A percentile compares a stretch with the other conserved stretches of the same genome.
phyloP scores from a whole-genome alignment of 64 coral and sea anemone species.

The Dendronephthya gigantea region DNA sequence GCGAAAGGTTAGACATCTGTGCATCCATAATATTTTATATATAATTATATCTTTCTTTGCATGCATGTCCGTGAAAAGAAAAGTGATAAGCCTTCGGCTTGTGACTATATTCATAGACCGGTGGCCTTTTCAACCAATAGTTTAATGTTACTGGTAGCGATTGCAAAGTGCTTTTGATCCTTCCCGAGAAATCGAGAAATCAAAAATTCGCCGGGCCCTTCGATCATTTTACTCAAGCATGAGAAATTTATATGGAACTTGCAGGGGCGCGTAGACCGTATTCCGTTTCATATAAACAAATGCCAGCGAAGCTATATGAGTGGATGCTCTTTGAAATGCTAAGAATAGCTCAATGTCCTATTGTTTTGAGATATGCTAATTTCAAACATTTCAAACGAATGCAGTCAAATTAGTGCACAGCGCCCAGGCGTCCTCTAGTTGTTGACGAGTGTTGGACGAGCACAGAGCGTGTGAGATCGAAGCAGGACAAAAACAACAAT shows the following conservation, averaged over 20 bases:
- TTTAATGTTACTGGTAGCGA: neutral
- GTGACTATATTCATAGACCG: neutral
- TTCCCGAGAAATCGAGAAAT: neutral
- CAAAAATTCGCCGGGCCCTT: too few species aligned
- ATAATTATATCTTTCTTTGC: neutral
- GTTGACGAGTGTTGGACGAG: neutral
- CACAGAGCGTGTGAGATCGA: constrained; percentile 6
- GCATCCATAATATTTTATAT: neutral
- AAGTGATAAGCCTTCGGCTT: neutral
- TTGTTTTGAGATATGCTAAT: constrained; percentile 12
- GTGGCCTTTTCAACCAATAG: neutral
- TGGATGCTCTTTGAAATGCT: neutral
- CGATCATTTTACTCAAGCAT: neutral
- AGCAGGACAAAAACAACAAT: neutral
- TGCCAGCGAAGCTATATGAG: neutral
- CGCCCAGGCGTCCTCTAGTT: neutral
- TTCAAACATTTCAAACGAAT: neutral
- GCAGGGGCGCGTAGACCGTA: neutral
- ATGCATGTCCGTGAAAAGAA: neutral
- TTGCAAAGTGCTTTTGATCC: neutral
- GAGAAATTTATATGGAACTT: neutral
- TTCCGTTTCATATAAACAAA: neutral
- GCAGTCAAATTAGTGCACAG: neutral
- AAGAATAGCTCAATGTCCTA: constrained; percentile 1
- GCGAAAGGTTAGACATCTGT: neutral